Evolutionary conservation across 2,888 invertebrate species (phyloP).

Genomic region (Eupithecia subfuscata): DNA sequence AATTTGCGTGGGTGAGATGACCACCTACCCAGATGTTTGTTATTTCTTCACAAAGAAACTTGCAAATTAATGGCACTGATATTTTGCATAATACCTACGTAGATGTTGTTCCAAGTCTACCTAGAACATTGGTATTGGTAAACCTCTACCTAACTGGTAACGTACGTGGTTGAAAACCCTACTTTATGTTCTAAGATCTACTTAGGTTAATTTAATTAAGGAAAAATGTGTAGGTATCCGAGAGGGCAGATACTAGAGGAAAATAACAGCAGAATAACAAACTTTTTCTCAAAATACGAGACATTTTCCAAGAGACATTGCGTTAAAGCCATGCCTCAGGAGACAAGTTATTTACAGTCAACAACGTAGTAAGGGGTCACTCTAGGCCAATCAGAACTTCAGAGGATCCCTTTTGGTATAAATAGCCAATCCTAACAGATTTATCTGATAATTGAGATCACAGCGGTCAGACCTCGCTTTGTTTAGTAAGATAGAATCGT

Average conservation of each 20-base stretch:
- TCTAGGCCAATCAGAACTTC: constrained; percentile 23
- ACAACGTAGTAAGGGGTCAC: constrained; percentile 33
- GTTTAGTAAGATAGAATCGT: constrained; percentile 13
- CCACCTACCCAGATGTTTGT: too few species aligned
- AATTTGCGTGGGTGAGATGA: too few species aligned
- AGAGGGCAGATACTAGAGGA: not conserved
- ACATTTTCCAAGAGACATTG: not conserved
- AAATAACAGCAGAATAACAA: not conserved
- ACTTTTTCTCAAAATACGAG: not conserved
- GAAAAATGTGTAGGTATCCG: not conserved
- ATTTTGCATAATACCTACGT: not conserved
- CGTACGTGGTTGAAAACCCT: too few species aligned
- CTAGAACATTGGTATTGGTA: not conserved
- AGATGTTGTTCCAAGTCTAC: not conserved
- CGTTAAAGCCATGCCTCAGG: constrained; percentile 12
- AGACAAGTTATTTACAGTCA: constrained; percentile 26
- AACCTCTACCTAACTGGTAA: too few species aligned
- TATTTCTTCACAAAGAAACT: not conserved
- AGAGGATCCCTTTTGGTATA: constrained; percentile 24
- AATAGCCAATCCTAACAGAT: constrained; percentile 40
- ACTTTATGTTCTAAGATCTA: not conserved
- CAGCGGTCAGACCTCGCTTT: constrained; percentile 24
- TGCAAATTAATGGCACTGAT: not conserved
- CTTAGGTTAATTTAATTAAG: not conserved
- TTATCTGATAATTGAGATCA: constrained; percentile 41